These are phyloP conservation scores for Ichneumoninae sp. DNA, from an alignment of 2,888 invertebrate genomes.

Conservation along the genomic window DNA sequence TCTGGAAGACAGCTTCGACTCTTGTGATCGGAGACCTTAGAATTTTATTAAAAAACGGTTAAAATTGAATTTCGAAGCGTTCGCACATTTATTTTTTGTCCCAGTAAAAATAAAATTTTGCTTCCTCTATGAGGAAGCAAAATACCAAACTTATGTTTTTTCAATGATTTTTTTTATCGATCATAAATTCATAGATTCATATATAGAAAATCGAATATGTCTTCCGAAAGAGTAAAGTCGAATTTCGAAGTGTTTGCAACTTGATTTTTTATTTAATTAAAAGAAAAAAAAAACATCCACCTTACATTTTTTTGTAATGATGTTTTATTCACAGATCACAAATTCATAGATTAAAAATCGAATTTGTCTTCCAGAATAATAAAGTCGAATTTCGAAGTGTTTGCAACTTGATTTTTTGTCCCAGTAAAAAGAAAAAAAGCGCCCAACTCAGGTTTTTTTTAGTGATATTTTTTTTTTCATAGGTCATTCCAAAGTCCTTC, in stretches of 20 bases:
- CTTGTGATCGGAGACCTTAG: too few species aligned
- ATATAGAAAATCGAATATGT: neutral
- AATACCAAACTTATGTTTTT: too few species aligned
- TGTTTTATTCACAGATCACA: too few species aligned
- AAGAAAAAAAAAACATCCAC: too few species aligned
- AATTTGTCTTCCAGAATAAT: neutral
- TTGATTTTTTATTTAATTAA: neutral
- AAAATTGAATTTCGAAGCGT: neutral
- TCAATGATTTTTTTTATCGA: too few species aligned
- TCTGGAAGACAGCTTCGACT: too few species aligned
- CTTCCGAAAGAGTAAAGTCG: neutral
- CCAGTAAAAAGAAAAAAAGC: too few species aligned
- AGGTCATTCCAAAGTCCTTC: too few species aligned
- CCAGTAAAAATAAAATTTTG: too few species aligned
- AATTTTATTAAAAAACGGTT: neutral
- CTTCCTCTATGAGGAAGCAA: too few species aligned
- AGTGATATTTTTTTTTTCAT: neutral
- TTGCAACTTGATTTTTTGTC: neutral
- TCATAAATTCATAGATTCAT: too few species aligned
- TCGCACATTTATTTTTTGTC: neutral
- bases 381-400: neutral
- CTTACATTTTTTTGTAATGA: too few species aligned
- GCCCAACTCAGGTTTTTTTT: neutral
- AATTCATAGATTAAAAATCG: neutral
- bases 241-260: neutral